Conservation (phyloP, 2,113 vertebrate genomes). For the Hydrolagus affinis region DNA sequence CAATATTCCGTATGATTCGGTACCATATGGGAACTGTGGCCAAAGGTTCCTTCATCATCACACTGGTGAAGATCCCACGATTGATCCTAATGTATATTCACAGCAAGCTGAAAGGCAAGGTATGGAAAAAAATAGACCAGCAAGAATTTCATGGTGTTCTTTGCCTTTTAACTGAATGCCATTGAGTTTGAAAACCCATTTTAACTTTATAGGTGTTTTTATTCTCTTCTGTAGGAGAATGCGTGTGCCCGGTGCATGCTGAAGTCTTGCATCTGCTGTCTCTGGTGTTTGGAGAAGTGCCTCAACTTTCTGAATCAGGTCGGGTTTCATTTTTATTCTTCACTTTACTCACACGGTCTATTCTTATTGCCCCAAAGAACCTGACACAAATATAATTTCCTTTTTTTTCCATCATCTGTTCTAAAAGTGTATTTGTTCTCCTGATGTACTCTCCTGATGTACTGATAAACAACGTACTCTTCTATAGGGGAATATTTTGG, state of each 20-base stretch:
- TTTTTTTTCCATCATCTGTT: too few relatives aligned
- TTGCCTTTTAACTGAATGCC: background rate
- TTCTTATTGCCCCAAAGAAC: too few relatives aligned
- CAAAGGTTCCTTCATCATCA: conserved; percentile 97
- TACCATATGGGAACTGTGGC: conserved; percentile 94
- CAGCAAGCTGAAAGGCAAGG: conserved; percentile 93
- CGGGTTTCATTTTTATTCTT: conserved; percentile 36
- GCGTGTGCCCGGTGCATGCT: conserved; percentile 86
- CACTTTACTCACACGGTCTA: background rate
- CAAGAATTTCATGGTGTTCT: too few relatives aligned
- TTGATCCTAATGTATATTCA: conserved; percentile 94
- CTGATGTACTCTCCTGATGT: too few relatives aligned
- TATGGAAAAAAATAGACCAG: conserved; percentile 47
- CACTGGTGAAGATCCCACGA: conserved; percentile 87
- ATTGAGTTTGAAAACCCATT: background rate
- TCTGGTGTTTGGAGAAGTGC: conserved; percentile 99
- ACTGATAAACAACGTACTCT: too few relatives aligned
- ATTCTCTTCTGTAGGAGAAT: conserved; percentile 67
- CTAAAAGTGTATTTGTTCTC: too few relatives aligned
- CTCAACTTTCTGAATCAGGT: conserved; percentile 98
- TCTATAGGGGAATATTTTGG: too few relatives aligned
- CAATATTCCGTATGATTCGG: conserved; percentile 77
- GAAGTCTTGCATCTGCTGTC: conserved; percentile 93
- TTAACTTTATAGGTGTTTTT: conserved; percentile 14
- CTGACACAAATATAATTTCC: too few relatives aligned